Evolutionary conservation across 2,888 invertebrate genomes (phyloP), one percentile per base, ranked within the genome.

Genomic region (Geophilus truncorum): DNA sequence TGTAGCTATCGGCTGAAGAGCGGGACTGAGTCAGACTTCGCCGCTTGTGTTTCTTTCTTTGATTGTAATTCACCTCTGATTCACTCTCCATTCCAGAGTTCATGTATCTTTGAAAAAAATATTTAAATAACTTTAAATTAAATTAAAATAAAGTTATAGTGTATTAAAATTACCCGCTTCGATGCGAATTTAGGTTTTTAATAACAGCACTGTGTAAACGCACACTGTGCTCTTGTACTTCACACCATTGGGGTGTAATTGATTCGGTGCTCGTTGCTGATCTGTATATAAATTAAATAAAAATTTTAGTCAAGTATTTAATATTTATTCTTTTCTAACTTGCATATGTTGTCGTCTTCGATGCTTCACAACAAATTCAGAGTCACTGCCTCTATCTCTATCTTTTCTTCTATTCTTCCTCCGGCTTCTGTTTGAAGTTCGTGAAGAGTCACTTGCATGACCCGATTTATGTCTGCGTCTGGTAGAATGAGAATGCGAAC

Each of bases 21-120:
- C 92, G 93, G 21, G 92, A 92, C 51, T 92, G 91, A 21, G 93
- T 93, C 85, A 93, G 86, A 82, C 87, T 86, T 34, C 82, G 83
- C 40, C 83, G 80, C 21, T 81, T 32, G 28, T 82, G 70, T 51
- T 81, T 81, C 15, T 75, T 80, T 23, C 81, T 40, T 23, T 82
- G 78, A 34, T 57, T 62, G 23, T 77, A 82, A 76, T 78, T 80
- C 23, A 79, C 78, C 78, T 82, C 82, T 12, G 82, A 81, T 81
- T 82, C 82, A 57, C 81, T 82, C 78, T 82, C 82, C 82, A 82
- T 82, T 45, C 82, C 82, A 75, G 82, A 82, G 77, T 82, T 82
- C 32, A 78, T 62, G 15, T 82, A 82, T 36, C 81, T 81, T 45
- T 6, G 1, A 78, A 36, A 78, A 36, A 25, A 34, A 36, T n/a